Base-by-base conservation (phyloP, 2,797 vertebrate genomes). In the Coluber constrictor region DNA sequence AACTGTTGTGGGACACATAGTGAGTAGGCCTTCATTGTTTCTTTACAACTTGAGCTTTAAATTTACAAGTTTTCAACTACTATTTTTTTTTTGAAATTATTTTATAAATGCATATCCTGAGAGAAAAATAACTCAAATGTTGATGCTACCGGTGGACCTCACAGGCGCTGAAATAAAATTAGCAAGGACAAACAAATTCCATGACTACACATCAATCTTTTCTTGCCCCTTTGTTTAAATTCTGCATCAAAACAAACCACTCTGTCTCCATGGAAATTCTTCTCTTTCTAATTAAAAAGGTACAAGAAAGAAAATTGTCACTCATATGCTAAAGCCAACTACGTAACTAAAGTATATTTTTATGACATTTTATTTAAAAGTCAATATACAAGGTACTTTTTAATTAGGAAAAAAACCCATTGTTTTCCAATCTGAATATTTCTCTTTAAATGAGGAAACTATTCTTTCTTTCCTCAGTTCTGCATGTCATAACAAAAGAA, bases 281-380 rank as follows among this genome's bases (percentile, higher is more conserved):
- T 13, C 57, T 54, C 60, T 90, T 57, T 54, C 74, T 59, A 90
- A 61, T 87, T 92, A 92, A 83, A 70, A 90, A n/a, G 18, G 6
- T 92, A 56, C 56, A 92, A 70, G 70, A 91, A 12, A 90, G 29
- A 94, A 90, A 90, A 90, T 90, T 27, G 54, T 94, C 88, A 93
- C 90, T 70, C 47, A 29, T 7, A 47, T 15, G 12, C 56, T 93
- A 93, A 96, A 96, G 63, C 0, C 89, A 94, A 91, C 95, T 94
- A 92, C 88, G 56, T 92, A 93, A 94, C 94, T 93, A 95, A 92
- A 0, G 0, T 90, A 92, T 92, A 90, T 94, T 95, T 94, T 95
- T 92, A 87, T 89, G 43, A 51, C 37, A 92, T 92, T 0, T 0
- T 86, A 60, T 90, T 95, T 92, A 89, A 1, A 13, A 8, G 13